Base-by-base conservation (phyloP, 2,888 invertebrate species). In the Hyposoter dolosus region DNA sequence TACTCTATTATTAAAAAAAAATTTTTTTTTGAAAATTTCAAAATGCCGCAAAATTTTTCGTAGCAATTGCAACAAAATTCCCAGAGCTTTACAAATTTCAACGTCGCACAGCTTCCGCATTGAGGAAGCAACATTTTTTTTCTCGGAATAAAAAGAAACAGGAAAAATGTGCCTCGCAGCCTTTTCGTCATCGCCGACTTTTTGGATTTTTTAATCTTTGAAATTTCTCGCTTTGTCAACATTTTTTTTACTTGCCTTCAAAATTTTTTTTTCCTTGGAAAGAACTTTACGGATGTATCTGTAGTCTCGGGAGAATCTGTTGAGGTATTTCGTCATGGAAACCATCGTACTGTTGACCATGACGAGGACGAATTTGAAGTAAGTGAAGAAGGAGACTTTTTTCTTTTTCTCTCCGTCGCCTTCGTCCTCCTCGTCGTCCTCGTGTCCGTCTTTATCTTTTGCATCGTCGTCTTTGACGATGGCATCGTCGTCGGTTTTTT, bases 221-320 rank as follows among this genome's bases (percentile, higher is more conserved):
- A 17, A 43, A 50, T 12, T 32, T 53, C 12, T 17, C 3, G n/a
- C 35, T 35, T 40, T 10, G 40, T 10, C 1, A 5, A 32, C 15
- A 9, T 17, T 19, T 56, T 43, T 56, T 43, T 47, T 75, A 84
- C 90, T 88, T 94, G 98, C 98, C 96, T 98, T 99, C 1, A 99
- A 94, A 81, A 96, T 95, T 94, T 97, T 97, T 95, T 99, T 99
- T 93, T 99, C 99, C 85, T 97, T 96, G 0, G 97, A 96, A 79
- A 99, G 95, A 43, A 98, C 97, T 89, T 97, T 96, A 35, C 99
- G 97, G 0, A 99, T 98, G 93, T 98, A 99, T 92, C 99, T 96
- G 94, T 99, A 99, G 94, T 99, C 99, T 79, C 97, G 96, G 0
- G 99, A 99, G 91, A 98, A 97, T 90, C 96, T 96, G 95, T 99